Conservation (phyloP, 2,888 invertebrate species). For the Phytoseiulus persimilis region DNA sequence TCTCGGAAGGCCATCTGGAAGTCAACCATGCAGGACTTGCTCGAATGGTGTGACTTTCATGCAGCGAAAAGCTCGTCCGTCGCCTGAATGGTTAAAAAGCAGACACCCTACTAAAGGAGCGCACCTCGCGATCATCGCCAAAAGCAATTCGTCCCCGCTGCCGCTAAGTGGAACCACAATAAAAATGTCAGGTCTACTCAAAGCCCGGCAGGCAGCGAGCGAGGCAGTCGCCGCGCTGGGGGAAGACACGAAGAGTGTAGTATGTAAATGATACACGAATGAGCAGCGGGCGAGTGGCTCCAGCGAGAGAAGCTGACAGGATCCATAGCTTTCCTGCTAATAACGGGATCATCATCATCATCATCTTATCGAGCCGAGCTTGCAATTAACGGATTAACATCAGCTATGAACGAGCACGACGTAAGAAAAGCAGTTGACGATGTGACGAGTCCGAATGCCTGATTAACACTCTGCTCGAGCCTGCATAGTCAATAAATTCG, state of each 20-base stretch:
- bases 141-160: background rate
- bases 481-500: background rate
- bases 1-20: no score
- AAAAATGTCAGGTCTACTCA: background rate
- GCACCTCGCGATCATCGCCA: background rate
- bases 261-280: conserved; percentile 5
- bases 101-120: background rate
- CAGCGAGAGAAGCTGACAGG: background rate
- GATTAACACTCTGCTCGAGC: background rate
- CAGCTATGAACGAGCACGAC: background rate
- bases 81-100: background rate
- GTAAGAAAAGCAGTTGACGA: background rate
- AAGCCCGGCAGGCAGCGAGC: background rate
- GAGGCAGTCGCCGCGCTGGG: background rate
- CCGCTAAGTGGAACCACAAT: background rate
- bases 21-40: no score
- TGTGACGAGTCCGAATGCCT: background rate
- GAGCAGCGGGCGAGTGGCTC: background rate
- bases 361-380: background rate
- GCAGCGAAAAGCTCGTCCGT: no score
- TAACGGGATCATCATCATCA: background rate
- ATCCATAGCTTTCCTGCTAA: background rate
- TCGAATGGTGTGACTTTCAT: no score
- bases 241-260: background rate
- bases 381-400: background rate